Percentiles rank a stretch among this genome's conserved stretches.
These are phyloP conservation scores for Hemicrepidius hirtus DNA, from an alignment of 2,888 invertebrate genomes.

Conservation along the genomic window DNA sequence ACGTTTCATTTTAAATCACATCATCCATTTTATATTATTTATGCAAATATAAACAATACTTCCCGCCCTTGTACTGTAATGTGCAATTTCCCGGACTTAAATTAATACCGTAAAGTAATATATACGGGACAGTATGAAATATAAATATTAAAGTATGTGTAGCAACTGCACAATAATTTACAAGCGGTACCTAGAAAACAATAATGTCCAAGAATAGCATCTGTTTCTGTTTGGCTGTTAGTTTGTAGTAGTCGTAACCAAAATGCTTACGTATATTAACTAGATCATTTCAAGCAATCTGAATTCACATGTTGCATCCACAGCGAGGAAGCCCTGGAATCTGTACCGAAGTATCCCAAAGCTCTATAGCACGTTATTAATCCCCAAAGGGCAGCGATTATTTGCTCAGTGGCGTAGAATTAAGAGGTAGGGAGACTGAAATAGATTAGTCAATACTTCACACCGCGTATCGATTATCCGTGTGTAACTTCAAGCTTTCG, in stretches of 20 bases:
- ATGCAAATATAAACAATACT: too few relatives aligned
- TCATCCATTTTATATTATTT: too few relatives aligned
- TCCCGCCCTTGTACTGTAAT: too few relatives aligned
- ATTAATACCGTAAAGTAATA: too few relatives aligned
- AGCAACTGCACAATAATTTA: too few relatives aligned
- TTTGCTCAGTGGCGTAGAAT: constrained; percentile 70
- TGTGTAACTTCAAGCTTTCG: constrained; percentile 44
- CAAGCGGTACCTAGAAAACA: too few relatives aligned
- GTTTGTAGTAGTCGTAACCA: neutral
- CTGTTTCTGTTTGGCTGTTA: too few relatives aligned
- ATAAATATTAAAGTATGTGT: too few relatives aligned
- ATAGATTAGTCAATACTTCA: constrained; percentile 67
- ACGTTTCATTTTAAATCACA: too few relatives aligned
- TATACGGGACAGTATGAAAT: too few relatives aligned
- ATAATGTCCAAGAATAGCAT: too few relatives aligned
- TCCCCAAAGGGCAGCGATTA: constrained; percentile 68
- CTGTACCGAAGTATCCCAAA: constrained; percentile 57
- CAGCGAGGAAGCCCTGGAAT: constrained; percentile 43
- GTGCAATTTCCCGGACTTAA: too few relatives aligned
- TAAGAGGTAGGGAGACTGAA: constrained; percentile 64
- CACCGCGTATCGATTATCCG: constrained; percentile 51
- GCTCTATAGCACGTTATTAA: constrained; percentile 66
- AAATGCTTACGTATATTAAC: constrained; percentile 3
- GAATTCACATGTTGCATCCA: constrained; percentile 46
- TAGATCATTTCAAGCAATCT: constrained; percentile 27